Evolutionary conservation across 2,113 vertebrate species (phyloP), one percentile per base, ranked within the genome.

Genomic region (Protomyctophum bolini): DNA sequence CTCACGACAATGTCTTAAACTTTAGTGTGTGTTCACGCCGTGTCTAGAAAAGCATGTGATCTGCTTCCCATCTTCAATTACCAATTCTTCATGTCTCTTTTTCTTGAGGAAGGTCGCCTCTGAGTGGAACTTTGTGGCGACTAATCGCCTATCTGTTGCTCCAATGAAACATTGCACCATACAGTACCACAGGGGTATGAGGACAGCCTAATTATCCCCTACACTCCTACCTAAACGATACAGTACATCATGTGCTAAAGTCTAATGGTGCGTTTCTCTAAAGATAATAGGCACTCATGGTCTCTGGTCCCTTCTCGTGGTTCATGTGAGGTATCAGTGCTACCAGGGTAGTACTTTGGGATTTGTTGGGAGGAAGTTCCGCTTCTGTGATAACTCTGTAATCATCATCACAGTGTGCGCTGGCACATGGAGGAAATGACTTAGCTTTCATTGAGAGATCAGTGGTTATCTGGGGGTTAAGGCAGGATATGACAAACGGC

Each of bases 231-330:
- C 69, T 86, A 82, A 81, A 86, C 21, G 66, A 79, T 82, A 71
- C 69, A 83, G 77, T 87, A 80, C 71, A 83, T 88, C 84, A 86
- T 76, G 75, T 71, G 74, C 74, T 81, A 33, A 81, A 79, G 68
- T 83, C 76, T 85, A 89, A 89, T 82, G 87, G 76, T 75, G 81
- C 70, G 70, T 88, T 85, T 79, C 83, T 81, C 67, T 68, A 70
- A 76, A 89, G 81, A 87, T 87, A 90, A 90, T 77, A 81, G 76
- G 68, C 64, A 66, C 81, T 85, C 79, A 75, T 85, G 28, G 54
- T 76, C 62, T 75, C 60, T 51, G 52, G 64, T 62, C 33, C 12
- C 12, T 64, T 50, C 64, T 66, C 71, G 54, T 56, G 8, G 73
- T 58, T 54, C 54, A 6, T 64, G 61, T 63, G 52, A 55, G 60